phyloP scores from a whole-genome alignment of 1,140 invertebrate genomes.

The Drosophila leontia region DNA sequence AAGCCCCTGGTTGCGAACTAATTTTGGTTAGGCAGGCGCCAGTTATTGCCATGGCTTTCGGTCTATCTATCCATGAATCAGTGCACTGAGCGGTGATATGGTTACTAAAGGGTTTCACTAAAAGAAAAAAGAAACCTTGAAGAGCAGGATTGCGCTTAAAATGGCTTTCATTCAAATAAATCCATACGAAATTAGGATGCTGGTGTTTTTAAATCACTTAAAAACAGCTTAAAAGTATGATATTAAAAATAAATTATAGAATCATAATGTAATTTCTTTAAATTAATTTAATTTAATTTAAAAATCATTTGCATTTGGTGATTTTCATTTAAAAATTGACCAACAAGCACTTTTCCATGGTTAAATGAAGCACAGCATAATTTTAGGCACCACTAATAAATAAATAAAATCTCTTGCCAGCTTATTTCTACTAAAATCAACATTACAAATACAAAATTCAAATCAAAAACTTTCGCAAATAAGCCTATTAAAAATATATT shows the following conservation, averaged over 20 bases:
- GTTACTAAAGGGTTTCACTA: no score
- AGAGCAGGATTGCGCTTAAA: neutral
- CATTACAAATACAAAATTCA: neutral
- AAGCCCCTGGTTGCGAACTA: conserved; percentile 42
- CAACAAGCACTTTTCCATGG: no score
- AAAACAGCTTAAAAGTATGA: no score
- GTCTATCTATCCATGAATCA: conserved; percentile 13
- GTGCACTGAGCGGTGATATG: conserved; percentile 10
- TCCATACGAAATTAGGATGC: neutral
- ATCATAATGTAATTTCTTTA: no score
- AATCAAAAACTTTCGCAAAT: neutral
- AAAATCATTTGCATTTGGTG: neutral
- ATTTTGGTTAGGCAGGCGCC: conserved; percentile 62
- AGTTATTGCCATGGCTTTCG: conserved; percentile 71
- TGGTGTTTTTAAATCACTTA: neutral
- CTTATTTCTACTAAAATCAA: neutral
- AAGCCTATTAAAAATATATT: neutral
- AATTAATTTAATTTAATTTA: neutral
- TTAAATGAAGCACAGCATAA: no score
- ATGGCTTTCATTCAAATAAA: neutral
- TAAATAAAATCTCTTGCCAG: neutral
- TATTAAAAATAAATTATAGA: no score
- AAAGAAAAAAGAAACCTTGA: neutral
- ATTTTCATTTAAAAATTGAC: neutral
- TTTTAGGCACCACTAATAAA: neutral